Conservation (phyloP, 2,113 vertebrate species). For the Rallus limicola region DNA sequence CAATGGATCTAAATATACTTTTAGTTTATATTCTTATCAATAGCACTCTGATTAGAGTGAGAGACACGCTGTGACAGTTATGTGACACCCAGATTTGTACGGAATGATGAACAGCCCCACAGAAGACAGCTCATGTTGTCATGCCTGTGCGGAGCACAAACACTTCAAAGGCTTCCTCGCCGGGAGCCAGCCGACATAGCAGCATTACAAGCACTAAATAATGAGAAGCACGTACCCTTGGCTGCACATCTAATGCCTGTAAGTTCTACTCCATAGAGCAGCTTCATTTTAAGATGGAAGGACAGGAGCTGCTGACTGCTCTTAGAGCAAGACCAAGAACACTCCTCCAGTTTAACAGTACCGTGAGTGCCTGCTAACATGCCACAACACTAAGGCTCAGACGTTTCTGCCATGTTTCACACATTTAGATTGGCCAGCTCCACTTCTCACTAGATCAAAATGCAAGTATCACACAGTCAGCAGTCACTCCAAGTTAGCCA, state of each 20-base stretch:
- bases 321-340: background rate
- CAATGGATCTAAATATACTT: background rate
- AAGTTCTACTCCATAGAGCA: background rate
- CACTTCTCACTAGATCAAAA: background rate
- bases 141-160: background rate
- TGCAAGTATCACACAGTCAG: accelerated
- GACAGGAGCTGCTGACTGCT: background rate
- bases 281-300: background rate
- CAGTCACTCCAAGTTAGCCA: background rate
- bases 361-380: background rate
- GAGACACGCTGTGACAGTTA: background rate
- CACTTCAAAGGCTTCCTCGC: background rate
- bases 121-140: background rate
- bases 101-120: background rate
- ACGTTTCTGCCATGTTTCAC: background rate
- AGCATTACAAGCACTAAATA: background rate
- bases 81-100: background rate
- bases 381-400: accelerated
- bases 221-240: background rate
- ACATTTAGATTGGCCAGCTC: background rate
- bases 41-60: background rate
- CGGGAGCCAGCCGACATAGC: accelerated
- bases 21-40: background rate
- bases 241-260: background rate
- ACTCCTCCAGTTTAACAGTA: background rate